Evolutionary conservation across 2,888 invertebrate genomes (phyloP), one percentile per base, ranked within the genome.

Genomic region (Mythimna loreyi): DNA sequence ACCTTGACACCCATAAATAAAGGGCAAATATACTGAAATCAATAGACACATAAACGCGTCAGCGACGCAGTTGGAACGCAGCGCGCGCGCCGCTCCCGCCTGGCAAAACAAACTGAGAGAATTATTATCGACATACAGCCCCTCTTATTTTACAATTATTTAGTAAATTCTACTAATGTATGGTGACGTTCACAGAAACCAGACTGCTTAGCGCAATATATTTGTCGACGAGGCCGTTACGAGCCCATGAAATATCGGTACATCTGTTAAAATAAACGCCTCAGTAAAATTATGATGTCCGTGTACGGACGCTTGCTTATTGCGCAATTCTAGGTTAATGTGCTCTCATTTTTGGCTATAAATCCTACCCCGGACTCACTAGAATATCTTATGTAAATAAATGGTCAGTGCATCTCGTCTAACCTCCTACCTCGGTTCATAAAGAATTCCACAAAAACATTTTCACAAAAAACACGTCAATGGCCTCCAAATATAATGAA

Each of bases 151-250:
- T 87, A 90, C 88, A 83, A 83, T 86, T 93, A 92, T 92, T 91
- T 90, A 92, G 89, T 91, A 87, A 87, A 90, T 87, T 80, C 84
- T 71, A 88, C 87, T 92, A 93, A 93, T 89, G 92, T 90, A 91
- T 90, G 90, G 91, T 89, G 93, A 92, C 91, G 92, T 89, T 86
- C 92, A 91, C 79, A 89, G 86, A 89, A 91, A 92, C 90, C 93
- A 93, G 93, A 92, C 86, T 80, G 84, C 77, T 80, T 9, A 82
- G 66, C 72, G 71, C 80, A 78, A 87, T 93, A 89, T 89, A 88
- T 90, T 92, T 81, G 87, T 94, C 92, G 80, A 76, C 86, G 80
- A 82, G 87, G 67, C 82, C 83, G 86, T 91, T 89, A 79, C 59
- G 67, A 59, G 75, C 72, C 82, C 82, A 80, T 83, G 84, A 86